Conservation (phyloP, 2,113 vertebrate species). For the Casuarius casuarius region DNA sequence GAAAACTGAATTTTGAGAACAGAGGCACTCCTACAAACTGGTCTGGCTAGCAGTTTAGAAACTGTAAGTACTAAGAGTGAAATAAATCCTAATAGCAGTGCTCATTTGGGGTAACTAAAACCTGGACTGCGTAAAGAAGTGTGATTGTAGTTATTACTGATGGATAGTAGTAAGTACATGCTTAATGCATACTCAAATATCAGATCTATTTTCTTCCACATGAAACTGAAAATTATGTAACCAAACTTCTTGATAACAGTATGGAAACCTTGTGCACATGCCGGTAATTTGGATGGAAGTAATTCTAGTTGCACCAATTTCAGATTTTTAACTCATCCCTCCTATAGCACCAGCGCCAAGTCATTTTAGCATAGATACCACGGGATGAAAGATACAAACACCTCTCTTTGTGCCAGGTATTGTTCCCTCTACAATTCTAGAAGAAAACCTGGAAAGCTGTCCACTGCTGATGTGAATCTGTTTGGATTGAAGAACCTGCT, state of each 20-base stretch:
- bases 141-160: not conserved
- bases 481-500: conserved; percentile 39
- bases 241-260: not conserved
- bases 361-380: not conserved
- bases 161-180: not conserved
- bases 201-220: not conserved
- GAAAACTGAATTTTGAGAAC: not conserved
- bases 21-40: not conserved
- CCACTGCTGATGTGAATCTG: not conserved
- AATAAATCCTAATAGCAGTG: not conserved
- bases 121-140: not conserved
- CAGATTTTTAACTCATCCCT: not conserved
- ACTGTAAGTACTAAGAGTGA: not conserved
- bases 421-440: not conserved
- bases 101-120: not conserved
- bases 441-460: not conserved
- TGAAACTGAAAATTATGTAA: not conserved
- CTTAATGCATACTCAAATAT: not conserved
- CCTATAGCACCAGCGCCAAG: not conserved
- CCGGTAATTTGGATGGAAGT: conserved; percentile 7
- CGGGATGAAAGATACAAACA: not conserved
- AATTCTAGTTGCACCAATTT: not conserved
- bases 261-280: not conserved
- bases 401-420: not conserved
- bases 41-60: not conserved